Conservation (phyloP, 2,888 invertebrate species). For the Amblyteles armatorius region DNA sequence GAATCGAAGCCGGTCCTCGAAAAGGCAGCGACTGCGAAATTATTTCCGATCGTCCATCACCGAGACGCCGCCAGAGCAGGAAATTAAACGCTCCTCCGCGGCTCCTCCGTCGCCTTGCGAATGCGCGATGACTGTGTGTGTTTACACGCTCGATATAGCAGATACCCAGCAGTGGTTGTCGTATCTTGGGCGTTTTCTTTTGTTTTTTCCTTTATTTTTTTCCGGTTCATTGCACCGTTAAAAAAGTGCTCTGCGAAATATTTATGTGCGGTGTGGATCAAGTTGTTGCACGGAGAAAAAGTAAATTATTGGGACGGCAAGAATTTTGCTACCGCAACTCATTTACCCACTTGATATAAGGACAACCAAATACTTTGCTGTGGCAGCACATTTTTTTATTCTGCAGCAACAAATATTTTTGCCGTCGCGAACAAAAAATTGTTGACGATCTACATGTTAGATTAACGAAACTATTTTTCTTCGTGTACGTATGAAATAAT, state of each 20-base stretch:
- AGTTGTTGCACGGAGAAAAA: not conserved
- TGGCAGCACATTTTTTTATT: too few relatives aligned
- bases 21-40: not conserved
- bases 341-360: too few relatives aligned
- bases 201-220: not conserved
- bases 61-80: constrained; percentile 14
- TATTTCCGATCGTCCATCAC: constrained; percentile 25
- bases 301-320: not conserved
- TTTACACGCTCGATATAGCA: not conserved
- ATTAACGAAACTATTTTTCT: too few relatives aligned
- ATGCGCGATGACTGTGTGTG: not conserved
- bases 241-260: too few relatives aligned
- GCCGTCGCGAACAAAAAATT: too few relatives aligned
- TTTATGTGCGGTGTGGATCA: too few relatives aligned
- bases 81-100: not conserved
- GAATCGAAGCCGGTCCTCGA: constrained; percentile 10
- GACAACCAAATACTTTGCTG: too few relatives aligned
- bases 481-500: too few relatives aligned
- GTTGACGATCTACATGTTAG: too few relatives aligned
- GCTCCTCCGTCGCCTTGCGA: not conserved
- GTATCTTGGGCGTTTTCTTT: not conserved
- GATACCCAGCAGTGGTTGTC: not conserved
- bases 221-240: too few relatives aligned
- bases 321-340: too few relatives aligned
- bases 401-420: too few relatives aligned